Base-by-base conservation (phyloP, 2,113 vertebrate genomes). In the Callocephalon fimbriatum region DNA sequence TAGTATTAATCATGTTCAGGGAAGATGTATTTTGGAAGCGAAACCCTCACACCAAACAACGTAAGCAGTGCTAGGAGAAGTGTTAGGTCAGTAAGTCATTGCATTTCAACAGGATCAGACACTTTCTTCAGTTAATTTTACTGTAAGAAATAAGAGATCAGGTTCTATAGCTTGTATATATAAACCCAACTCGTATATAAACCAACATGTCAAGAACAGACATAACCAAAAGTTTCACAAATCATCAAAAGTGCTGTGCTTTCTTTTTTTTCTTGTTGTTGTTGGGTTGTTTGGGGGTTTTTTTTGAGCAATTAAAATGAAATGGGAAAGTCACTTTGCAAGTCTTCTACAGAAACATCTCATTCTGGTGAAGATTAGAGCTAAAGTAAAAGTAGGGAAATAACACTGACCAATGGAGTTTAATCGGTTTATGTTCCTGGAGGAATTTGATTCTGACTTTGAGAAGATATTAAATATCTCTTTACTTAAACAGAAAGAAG, bases 401-500 rank as follows among this genome's bases (percentile, higher is more conserved):
- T 93, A 97, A 96, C 92, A 98, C 97, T 98, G 97, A 98, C 88
- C 97, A 97, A 95, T 94, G 88, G 88, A 97, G 93, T 95, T 97
- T 68, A 91, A 94, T 75, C 88, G 93, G 95, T 95, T 95, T 72
- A 63, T 58, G 96, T 85, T 98, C 93, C 96, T 98, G 93, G 97
- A 98, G 95, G 98, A 97, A 96, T 96, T 97, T 86, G 88, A 84
- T 95, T 97, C 95, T 97, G 97, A 98, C 95, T 98, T 97, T 94
- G 97, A 98, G 95, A 97, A 97, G 97, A 97, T 98, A 97, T 79
- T 98, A 95, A 97, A 96, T 96, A 97, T 94, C 97, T 97, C 98
- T 97, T 95, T 98, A 98, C 97, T 98, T 98, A 98, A 98, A 97
- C 97, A 98, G 97, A 98, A 98, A 98, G 97, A 98, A 98, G 97